A percentile compares a stretch with the other conserved stretches of the same genome.
Evolutionary conservation across 2,888 invertebrate species (phyloP).

Genomic region (Trichopria drosophilae): DNA sequence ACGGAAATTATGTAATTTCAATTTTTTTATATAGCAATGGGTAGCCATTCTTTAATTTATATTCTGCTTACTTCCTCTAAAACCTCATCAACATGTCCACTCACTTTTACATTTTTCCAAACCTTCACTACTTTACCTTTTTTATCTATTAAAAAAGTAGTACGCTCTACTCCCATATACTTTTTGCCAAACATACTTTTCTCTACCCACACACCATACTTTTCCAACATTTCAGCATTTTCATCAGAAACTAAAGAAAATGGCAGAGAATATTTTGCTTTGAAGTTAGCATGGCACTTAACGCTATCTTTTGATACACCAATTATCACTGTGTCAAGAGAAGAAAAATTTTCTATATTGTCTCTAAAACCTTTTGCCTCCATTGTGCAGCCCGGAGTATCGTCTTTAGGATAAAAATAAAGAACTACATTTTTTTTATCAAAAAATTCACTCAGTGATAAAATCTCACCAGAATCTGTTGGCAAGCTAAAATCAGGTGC

Average conservation of each 20-base stretch:
- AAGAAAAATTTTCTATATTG: conserved; percentile 20
- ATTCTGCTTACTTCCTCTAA: conserved; percentile 24
- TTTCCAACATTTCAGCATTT: conserved; percentile 21
- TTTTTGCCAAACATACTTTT: conserved; percentile 26
- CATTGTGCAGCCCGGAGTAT: conserved; percentile 15
- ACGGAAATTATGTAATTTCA: conserved; percentile 25
- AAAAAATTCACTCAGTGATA: conserved; percentile 17
- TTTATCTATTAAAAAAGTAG: conserved; percentile 24
- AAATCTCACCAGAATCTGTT: conserved; percentile 16
- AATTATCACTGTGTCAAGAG: conserved; percentile 18
- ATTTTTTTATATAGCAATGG: conserved; percentile 25
- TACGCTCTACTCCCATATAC: conserved; percentile 21
- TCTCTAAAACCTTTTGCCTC: conserved; percentile 17
- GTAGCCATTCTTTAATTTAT: conserved; percentile 25
- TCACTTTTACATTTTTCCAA: conserved; percentile 23
- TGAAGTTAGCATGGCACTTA: conserved; percentile 21
- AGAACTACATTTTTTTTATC: conserved; percentile 19
- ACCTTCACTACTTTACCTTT: conserved; percentile 23
- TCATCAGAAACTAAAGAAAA: conserved; percentile 25
- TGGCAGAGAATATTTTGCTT: conserved; percentile 21
- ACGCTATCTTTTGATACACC: conserved; percentile 22
- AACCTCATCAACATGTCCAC: conserved; percentile 25
- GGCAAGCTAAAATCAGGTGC: conserved; percentile 20
- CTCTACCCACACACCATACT: conserved; percentile 23
- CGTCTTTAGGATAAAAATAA: conserved; percentile 20